phyloP scores from a whole-genome alignment of 2,797 vertebrate species.

The Poeciliopsis presidionis region DNA sequence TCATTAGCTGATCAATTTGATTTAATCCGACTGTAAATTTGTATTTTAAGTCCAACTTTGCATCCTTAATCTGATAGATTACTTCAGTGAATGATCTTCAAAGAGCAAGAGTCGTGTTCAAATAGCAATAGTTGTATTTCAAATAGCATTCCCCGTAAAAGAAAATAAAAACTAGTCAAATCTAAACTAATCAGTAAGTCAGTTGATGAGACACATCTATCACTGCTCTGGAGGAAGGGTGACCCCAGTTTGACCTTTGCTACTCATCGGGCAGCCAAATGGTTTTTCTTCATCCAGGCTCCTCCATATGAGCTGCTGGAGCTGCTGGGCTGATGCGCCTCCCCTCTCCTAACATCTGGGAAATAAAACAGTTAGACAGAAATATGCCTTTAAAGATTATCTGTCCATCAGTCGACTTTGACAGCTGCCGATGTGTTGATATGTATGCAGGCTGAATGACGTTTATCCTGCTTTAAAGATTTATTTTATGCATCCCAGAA shows the following conservation, averaged over 20 bases:
- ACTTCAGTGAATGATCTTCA: not conserved
- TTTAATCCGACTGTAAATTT: not conserved
- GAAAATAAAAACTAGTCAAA: not conserved
- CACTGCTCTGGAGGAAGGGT: not conserved
- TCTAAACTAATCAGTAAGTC: not conserved
- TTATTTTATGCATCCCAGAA: conserved; percentile 5
- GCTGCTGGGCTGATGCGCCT: conserved; percentile 6
- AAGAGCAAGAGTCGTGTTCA: not conserved
- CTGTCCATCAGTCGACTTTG: conserved; percentile 47
- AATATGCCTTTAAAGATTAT: conserved; percentile 56
- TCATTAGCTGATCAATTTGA: not conserved
- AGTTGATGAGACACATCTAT: not conserved
- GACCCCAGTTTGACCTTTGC: not conserved
- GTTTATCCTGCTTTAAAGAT: conserved; percentile 21
- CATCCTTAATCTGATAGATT: not conserved
- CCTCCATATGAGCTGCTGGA: conserved; percentile 23
- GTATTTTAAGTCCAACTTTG: not conserved
- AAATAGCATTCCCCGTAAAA: not conserved
- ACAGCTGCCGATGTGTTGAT: conserved; percentile 14
- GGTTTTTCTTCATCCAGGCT: not conserved
- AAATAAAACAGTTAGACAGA: conserved; percentile 11
- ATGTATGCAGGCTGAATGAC: conserved; percentile 20
- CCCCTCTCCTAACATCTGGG: conserved; percentile 20
- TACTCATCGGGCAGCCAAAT: no score
- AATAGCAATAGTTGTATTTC: not conserved